Evolutionary conservation across 2,113 vertebrate species (phyloP), one percentile per base, ranked within the genome.

Genomic region (Pygathrix nemaeus): DNA sequence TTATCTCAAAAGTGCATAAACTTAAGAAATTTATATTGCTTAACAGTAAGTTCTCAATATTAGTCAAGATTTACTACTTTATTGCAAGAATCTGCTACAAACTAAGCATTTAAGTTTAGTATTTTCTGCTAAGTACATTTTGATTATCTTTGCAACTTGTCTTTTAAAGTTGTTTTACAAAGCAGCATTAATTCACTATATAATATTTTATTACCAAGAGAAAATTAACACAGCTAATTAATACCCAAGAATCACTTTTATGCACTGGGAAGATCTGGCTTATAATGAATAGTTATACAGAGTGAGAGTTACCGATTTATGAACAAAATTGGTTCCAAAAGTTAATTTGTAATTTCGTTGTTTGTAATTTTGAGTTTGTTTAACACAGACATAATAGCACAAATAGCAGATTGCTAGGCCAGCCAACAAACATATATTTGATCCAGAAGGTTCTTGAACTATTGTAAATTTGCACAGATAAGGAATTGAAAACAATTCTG

Each of bases 21-120:
- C 8, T 84, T 93, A 91, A 87, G 38, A 87, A 61, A 90, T 81
- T 73, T 23, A 35, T 35, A 93, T 59, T 73, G 8, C 61, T 84
- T 80, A 88, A 93, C 61, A 93, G 11, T 43, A 90, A 72, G 10
- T 81, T 96, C 38, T 92, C 27, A 94, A 38, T 25, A 50, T 2
- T 6, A 83, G 40, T 87, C 50, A 86, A 95, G n/a, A 94, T 82
- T 81, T 92, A 79, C 72, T 90, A 88, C 38, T 91, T 91, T 91
- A 79, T 66, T 78, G 70, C 6, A 92, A 86, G 59, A 92, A 81
- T 75, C 38, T 82, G 48, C 20, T 68, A n/a, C 21, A 88, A 90
- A 83, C 11, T 73, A 84, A 92, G 55, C 30, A 90, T 43, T 90
- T 92, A 50, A 64, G 32, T 93, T 95, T 92, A 72, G 94, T 30